phyloP scores from a whole-genome alignment of 2,797 vertebrate genomes.

The Phoeniculus purpureus region DNA sequence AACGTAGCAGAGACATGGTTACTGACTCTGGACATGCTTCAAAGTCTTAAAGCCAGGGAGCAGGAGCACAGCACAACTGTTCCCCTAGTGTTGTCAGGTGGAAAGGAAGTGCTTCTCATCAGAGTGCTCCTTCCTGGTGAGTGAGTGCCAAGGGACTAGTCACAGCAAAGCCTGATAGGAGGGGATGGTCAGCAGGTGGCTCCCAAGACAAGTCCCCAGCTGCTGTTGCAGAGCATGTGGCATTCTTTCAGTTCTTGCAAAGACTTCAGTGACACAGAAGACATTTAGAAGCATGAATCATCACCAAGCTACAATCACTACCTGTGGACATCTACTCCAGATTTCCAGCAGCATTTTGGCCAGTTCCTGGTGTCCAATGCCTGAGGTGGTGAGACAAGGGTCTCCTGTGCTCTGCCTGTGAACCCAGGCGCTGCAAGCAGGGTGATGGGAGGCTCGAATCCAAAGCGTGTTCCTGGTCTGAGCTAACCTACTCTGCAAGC shows the following conservation, averaged over 20 bases:
- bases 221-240: rapidly evolving
- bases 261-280: neutral
- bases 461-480: neutral
- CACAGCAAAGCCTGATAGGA: neutral
- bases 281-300: rapidly evolving
- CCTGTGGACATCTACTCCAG: neutral
- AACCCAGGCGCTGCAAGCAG: neutral
- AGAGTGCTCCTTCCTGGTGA: neutral
- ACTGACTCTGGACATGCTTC: neutral
- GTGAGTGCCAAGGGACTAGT: neutral
- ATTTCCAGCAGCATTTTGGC: neutral
- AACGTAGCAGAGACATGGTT: neutral
- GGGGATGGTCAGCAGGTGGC: neutral
- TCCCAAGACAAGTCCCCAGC: neutral
- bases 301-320: neutral
- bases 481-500: neutral
- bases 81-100: neutral
- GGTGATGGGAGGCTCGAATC: neutral
- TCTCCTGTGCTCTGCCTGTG: neutral
- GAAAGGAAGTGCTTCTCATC: neutral
- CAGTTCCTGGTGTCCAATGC: neutral
- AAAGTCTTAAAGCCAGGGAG: neutral
- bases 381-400: neutral
- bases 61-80: neutral
- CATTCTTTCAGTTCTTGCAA: neutral